Evolutionary conservation across 2,113 vertebrate genomes (phyloP), one percentile per base, ranked within the genome.

Genomic region (Lontra canadensis): DNA sequence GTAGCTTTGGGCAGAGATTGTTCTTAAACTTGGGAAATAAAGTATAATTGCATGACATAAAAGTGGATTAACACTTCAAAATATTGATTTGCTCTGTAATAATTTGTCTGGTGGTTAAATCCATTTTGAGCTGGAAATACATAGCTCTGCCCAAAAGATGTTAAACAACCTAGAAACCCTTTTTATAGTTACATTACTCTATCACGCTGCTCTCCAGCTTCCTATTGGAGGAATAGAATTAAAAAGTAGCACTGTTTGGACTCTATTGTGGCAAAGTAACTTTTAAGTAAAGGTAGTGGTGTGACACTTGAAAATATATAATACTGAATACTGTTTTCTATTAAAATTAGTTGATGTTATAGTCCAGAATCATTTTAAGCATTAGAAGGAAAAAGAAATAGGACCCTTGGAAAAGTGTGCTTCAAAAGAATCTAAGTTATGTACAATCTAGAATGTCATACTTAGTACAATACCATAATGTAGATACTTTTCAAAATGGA

Each of bases 91-190:
- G 57, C 26, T 87, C 7, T 67, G 25, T 96, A 82, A 57, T 82
- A 96, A 83, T 86, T 93, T 83, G 13, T 90, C 59, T 95, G 14
- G 21, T 85, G 13, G 76, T 88, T 95, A 78, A 88, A 73, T 95
- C 34, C 49, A 36, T 93, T 95, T 90, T 74, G 15, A 96, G 84
- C 39, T 59, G 69, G 76, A 55, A 82, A 39, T 63, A 4, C 12
- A 8, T 83, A 61, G 23, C 49, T 63, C 23, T 94, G 29, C 36
- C 57, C 42, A 52, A 93, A 96, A 94, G 49, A 47, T 92, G 34
- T 80, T 79, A 89, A 87, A 67, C 29, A 82, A 79, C 11, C 34
- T 85, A 47, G 76, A 93, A 90, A 55, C n/a, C 44, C 55, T 80
- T 89, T 80, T 95, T 92, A 20, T 96, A 59, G 44, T 92, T 74